phyloP scores from a whole-genome alignment of 2,113 vertebrate species.

The Carassius carassius region DNA sequence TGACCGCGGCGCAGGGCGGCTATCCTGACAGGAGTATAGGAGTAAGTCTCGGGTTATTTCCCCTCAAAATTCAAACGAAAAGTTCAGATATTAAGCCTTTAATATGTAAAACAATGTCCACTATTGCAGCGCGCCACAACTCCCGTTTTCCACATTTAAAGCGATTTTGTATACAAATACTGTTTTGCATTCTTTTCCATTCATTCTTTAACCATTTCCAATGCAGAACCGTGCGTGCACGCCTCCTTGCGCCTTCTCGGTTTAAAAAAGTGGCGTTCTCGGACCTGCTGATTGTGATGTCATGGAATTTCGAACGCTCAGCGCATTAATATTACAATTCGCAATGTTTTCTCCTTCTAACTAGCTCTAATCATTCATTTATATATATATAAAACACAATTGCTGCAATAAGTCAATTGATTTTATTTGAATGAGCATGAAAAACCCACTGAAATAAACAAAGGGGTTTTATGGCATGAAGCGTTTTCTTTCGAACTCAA shows the following conservation, averaged over 20 bases:
- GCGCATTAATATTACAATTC: background rate
- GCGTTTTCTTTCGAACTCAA: background rate
- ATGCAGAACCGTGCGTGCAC: background rate
- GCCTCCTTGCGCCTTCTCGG: background rate
- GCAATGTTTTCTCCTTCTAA: background rate
- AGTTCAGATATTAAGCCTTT: background rate
- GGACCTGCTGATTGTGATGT: background rate
- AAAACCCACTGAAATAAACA: too few species aligned
- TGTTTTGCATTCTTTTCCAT: background rate
- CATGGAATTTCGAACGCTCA: background rate
- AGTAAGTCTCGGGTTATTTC: constrained; percentile 79
- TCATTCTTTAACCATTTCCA: background rate
- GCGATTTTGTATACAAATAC: background rate
- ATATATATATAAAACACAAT: too few species aligned
- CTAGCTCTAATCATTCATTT: too few species aligned
- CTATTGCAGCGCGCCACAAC: background rate
- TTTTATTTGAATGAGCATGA: background rate
- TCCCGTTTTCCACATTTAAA: background rate
- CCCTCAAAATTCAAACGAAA: background rate
- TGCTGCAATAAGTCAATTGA: background rate
- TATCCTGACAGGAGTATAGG: constrained; percentile 91
- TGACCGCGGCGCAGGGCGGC: constrained; percentile 87
- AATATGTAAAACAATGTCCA: background rate
- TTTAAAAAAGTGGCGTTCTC: background rate
- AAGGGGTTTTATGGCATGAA: background rate